These are phyloP conservation scores for Centropyge bicolor DNA, from an alignment of 2,797 vertebrate species.

Conservation along the genomic window DNA sequence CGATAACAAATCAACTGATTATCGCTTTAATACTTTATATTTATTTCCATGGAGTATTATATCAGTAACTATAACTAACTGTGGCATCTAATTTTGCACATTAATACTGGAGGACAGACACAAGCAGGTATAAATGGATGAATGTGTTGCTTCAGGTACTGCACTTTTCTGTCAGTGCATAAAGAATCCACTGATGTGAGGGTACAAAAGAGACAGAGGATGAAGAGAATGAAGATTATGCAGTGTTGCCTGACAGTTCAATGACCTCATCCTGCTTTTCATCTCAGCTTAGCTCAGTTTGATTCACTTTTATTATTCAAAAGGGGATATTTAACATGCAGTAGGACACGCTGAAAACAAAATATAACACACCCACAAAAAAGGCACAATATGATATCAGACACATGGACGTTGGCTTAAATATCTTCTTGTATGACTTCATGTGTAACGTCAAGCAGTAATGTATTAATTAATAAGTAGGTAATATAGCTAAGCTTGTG, in stretches of 20 bases:
- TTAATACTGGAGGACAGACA: constrained; percentile 18
- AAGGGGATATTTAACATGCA: constrained; percentile 32
- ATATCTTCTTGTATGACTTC: not conserved
- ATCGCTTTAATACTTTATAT: not conserved
- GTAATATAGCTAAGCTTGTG: constrained; percentile 13
- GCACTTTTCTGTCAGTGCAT: constrained; percentile 34
- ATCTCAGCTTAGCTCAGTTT: constrained; percentile 55
- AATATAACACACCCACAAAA: not conserved
- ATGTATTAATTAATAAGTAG: not conserved
- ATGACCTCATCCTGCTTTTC: constrained; percentile 65
- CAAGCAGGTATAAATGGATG: constrained; percentile 42
- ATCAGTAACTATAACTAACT: constrained; percentile 18
- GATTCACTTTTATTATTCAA: constrained; percentile 39
- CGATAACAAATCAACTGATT: not conserved
- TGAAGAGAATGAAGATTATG: constrained; percentile 60
- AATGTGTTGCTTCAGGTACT: constrained; percentile 43
- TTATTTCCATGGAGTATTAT: constrained; percentile 1
- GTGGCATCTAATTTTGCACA: constrained; percentile 21
- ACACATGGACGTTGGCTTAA: not conserved
- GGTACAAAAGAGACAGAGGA: constrained; percentile 52
- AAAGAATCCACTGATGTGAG: constrained; percentile 51
- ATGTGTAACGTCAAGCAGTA: not conserved
- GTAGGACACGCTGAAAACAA: constrained; percentile 7
- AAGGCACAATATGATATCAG: not conserved
- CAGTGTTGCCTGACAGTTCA: constrained; percentile 54